Conservation (phyloP, 2,888 invertebrate genomes). For the Dryococelus australis region DNA sequence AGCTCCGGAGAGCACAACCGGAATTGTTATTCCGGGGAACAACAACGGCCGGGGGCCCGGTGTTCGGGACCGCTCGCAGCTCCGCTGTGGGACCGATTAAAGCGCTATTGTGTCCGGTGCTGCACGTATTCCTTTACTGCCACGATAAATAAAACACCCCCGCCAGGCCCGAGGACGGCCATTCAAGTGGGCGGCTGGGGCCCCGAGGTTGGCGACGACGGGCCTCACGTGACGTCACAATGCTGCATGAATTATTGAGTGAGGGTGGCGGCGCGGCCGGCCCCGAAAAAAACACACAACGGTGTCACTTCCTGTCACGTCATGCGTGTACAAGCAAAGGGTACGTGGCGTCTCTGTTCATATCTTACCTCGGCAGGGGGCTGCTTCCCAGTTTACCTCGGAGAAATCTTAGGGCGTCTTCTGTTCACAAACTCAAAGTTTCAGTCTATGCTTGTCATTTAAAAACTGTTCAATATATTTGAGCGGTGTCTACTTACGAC, state of each 20-base stretch:
- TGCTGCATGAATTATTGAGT: background rate
- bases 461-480: too few relatives aligned
- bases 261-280: background rate
- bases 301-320: conserved; percentile 10
- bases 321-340: background rate
- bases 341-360: background rate
- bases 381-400: background rate
- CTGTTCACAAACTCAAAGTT: too few relatives aligned
- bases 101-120: background rate
- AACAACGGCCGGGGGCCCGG: background rate
- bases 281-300: background rate
- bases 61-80: background rate
- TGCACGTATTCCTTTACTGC: conserved; percentile 5
- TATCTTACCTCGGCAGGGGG: background rate
- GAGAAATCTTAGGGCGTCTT: background rate
- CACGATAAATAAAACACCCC: background rate
- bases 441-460: too few relatives aligned
- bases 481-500: too few relatives aligned
- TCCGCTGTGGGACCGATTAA: conserved; percentile 16
- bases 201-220: background rate
- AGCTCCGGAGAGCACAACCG: too few relatives aligned
- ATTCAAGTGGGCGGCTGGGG: background rate
- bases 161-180: background rate
- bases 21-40: conserved; percentile 5
- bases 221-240: background rate